These are phyloP conservation scores for Oncorhynchus gorbuscha DNA, from an alignment of 2,113 vertebrate species.

Conservation along the genomic window DNA sequence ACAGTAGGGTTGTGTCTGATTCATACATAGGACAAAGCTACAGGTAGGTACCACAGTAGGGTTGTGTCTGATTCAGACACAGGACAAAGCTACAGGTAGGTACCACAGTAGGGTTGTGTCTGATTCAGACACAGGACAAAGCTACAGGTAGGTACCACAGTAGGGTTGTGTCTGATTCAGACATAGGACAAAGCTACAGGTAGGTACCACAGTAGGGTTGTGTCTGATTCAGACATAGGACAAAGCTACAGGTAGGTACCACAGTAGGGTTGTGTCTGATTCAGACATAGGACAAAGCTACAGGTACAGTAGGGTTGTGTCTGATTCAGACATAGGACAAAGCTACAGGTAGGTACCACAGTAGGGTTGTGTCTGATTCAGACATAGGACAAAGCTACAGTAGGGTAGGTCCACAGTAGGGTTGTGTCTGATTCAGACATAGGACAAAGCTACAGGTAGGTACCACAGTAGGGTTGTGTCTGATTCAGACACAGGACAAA, in stretches of 20 bases:
- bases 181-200: constrained; percentile 56
- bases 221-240: not conserved
- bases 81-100: no score
- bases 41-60: no score
- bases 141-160: constrained; percentile 70
- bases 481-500: no score
- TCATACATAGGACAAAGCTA: constrained; percentile 35
- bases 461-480: constrained; percentile 33
- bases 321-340: not conserved
- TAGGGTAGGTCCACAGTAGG: constrained; percentile 63
- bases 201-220: constrained; percentile 55
- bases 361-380: no score
- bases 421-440: constrained; percentile 3
- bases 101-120: no score
- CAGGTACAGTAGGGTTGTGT: constrained; percentile 56
- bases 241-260: no score
- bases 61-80: no score
- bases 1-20: no score
- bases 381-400: constrained; percentile 51
- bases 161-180: constrained; percentile 21
- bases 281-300: constrained; percentile 46
- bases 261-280: no score
- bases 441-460: constrained; percentile 68
- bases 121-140: not conserved
- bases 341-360: no score